Conservation (phyloP, 2,888 invertebrate genomes). For the Melanophora roralis region DNA sequence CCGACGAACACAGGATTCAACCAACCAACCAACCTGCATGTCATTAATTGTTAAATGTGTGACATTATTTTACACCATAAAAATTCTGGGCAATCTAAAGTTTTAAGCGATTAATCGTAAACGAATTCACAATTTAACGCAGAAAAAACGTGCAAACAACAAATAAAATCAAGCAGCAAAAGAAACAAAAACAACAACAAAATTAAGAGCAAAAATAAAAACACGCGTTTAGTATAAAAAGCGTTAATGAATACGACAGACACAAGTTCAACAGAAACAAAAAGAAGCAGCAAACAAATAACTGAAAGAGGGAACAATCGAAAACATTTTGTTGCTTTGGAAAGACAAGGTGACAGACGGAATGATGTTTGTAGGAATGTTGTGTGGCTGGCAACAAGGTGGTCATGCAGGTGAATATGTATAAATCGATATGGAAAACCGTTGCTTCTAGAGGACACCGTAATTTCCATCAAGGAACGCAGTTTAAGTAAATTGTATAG, state of each 20-base stretch:
- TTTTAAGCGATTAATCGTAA: conserved; percentile 62
- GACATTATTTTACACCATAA: conserved; percentile 62
- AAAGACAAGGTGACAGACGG: conserved; percentile 7
- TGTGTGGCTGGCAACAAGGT: conserved; percentile 51
- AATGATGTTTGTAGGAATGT: conserved; percentile 34
- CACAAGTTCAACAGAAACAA: background rate
- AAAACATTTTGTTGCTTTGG: too few species aligned
- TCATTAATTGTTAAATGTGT: conserved; percentile 62
- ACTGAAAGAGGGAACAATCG: background rate
- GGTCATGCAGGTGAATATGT: conserved; percentile 58
- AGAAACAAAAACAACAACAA: conserved; percentile 3
- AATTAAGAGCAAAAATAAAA: conserved; percentile 45
- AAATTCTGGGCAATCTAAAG: conserved; percentile 65
- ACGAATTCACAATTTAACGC: conserved; percentile 62
- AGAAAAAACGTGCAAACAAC: conserved; percentile 52
- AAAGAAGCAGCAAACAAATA: conserved; percentile 4
- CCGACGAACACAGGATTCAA: background rate
- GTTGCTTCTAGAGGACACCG: conserved; percentile 47
- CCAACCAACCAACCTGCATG: conserved; percentile 26
- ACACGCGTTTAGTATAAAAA: conserved; percentile 71
- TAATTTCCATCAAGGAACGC: background rate
- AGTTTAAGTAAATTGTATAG: conserved; percentile 52
- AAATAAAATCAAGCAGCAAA: conserved; percentile 44
- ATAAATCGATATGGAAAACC: conserved; percentile 58
- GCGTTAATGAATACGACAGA: conserved; percentile 73